Percentiles rank a stretch among this genome's conserved stretches.
Conservation (phyloP, 2,113 vertebrate genomes). For the Rhizomys pruinosus region DNA sequence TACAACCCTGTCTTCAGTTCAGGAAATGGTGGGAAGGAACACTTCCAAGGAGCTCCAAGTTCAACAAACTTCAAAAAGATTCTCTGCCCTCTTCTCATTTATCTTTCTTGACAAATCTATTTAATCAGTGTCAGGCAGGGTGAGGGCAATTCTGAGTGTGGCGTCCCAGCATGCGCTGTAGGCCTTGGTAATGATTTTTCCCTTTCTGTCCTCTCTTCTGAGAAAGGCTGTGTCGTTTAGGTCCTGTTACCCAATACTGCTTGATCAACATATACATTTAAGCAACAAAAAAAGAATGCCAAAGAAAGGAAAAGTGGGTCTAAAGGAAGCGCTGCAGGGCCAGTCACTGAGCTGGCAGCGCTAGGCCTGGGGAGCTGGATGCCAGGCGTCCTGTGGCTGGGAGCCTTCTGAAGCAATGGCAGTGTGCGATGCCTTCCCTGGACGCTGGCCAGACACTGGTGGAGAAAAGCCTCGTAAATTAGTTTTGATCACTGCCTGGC, state of each 20-base stretch:
- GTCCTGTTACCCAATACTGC: neutral
- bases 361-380: neutral
- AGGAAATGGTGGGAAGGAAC: neutral
- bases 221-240: neutral
- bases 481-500: neutral
- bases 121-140: neutral
- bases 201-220: neutral
- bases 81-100: conserved; percentile 9
- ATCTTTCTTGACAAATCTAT: neutral
- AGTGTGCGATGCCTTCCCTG: neutral
- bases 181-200: neutral
- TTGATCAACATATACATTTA: neutral
- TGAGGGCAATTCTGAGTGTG: neutral
- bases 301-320: neutral
- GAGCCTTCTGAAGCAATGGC: neutral
- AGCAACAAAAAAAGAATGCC: neutral
- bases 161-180: neutral
- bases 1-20: neutral
- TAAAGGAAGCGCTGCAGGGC: neutral
- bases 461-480: neutral
- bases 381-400: neutral
- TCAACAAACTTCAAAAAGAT: neutral
- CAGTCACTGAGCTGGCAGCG: neutral
- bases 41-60: conserved; percentile 29
- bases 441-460: neutral